Percentiles rank a stretch among this genome's conserved stretches.
Evolutionary conservation across 2,113 vertebrate genomes (phyloP).

Genomic region (Xiphophorus maculatus): DNA sequence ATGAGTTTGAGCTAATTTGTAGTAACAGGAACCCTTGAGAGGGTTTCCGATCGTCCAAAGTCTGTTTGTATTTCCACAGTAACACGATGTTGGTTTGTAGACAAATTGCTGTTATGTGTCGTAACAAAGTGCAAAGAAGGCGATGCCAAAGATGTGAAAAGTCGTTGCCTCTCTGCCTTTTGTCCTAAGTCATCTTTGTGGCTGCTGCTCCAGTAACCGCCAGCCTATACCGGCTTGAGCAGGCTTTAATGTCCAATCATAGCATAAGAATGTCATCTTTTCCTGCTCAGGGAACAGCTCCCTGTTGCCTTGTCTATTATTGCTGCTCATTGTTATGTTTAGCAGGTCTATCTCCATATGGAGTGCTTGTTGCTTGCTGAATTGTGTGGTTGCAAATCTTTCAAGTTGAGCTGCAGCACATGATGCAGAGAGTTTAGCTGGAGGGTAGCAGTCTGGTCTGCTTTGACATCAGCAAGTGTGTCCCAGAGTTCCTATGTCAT

Average conservation of each 20-base stretch:
- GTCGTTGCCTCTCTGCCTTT: neutral
- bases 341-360: conserved; percentile 71
- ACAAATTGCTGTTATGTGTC: conserved; percentile 26
- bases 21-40: conserved; percentile 49
- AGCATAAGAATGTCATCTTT: conserved; percentile 45
- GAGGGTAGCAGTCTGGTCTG: conserved; percentile 49
- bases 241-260: conserved; percentile 36
- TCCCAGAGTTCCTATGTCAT: conserved; percentile 75
- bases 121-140: conserved; percentile 12
- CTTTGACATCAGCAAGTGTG: conserved; percentile 64
- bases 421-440: conserved; percentile 62
- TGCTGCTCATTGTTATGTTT: conserved; percentile 57
- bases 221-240: conserved; percentile 18
- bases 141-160: conserved; percentile 13
- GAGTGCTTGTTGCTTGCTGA: conserved; percentile 56
- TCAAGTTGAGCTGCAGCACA: conserved; percentile 60
- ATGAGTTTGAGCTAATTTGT: conserved; percentile 32
- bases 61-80: conserved; percentile 42
- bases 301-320: conserved; percentile 13
- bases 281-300: conserved; percentile 33
- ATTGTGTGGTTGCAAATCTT: conserved; percentile 14
- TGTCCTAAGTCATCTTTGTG: conserved; percentile 47
- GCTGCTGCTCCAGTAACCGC: conserved; percentile 35
- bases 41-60: conserved; percentile 39
- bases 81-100: conserved; percentile 11